Conservation (phyloP, 2,888 invertebrate species). For the Cetonia aurata region DNA sequence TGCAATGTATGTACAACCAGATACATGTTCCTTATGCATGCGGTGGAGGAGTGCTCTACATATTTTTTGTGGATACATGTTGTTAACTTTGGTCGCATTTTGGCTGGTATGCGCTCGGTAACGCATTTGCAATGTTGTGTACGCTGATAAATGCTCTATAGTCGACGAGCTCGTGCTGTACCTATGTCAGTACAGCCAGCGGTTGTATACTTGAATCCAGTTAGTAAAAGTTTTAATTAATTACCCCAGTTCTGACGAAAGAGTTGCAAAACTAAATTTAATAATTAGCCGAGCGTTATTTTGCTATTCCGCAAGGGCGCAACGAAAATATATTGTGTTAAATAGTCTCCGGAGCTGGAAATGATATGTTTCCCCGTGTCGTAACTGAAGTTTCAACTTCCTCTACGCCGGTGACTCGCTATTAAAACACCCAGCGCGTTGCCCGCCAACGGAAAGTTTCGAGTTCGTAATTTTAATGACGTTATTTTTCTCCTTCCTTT, state of each 20-base stretch:
- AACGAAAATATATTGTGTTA: constrained; percentile 6
- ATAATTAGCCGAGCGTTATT: constrained; percentile 23
- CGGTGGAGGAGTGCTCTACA: neutral
- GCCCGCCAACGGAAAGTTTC: neutral
- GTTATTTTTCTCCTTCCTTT: neutral
- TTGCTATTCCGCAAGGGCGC: neutral
- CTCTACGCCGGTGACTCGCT: neutral
- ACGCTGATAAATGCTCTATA: no score
- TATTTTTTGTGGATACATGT: neutral
- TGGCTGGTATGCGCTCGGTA: no score
- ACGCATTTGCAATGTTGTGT: no score
- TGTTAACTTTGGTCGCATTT: neutral
- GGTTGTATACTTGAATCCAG: constrained; percentile 15
- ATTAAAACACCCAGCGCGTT: neutral
- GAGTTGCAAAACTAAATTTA: constrained; percentile 35
- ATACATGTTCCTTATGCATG: neutral
- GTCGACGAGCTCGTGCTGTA: neutral
- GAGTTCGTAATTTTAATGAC: constrained; percentile 1
- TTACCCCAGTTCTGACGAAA: constrained; percentile 30
- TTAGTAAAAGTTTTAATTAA: constrained; percentile 36
- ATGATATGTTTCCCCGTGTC: constrained; percentile 13
- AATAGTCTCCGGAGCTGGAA: constrained; percentile 1
- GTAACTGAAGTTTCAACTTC: neutral
- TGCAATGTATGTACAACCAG: neutral
- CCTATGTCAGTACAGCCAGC: neutral